Evolutionary conservation across 2,797 vertebrate species (phyloP).

Genomic region (Peromyscus attwateri): DNA sequence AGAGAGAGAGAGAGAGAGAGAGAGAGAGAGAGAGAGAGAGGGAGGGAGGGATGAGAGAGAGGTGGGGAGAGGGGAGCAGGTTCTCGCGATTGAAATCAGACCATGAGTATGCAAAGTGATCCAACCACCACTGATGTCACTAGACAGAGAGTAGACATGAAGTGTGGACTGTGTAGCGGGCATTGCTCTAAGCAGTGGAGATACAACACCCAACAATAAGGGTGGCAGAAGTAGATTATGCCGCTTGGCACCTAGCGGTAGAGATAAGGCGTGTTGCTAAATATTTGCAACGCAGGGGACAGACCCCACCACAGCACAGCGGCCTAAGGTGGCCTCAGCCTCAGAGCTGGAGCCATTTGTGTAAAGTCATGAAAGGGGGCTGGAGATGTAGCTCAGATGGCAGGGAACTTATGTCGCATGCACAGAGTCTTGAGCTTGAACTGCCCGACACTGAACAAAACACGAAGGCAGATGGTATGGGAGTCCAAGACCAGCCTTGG

Average conservation of each 20-base stretch:
- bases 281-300: not conserved
- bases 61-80: too few species aligned
- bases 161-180: not conserved
- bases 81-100: not conserved
- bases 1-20: too few species aligned
- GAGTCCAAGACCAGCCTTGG: not conserved
- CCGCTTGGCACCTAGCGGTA: not conserved
- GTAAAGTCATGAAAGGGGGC: not conserved
- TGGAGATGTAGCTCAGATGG: not conserved
- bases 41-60: not conserved
- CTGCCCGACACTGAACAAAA: too few species aligned
- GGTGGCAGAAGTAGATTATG: not conserved
- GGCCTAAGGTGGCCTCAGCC: not conserved
- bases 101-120: not conserved
- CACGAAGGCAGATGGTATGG: not conserved
- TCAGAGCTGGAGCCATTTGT: not conserved
- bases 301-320: not conserved
- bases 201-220: fast-evolving
- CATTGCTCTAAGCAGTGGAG: not conserved
- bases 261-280: not conserved
- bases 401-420: not conserved
- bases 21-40: not conserved
- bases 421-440: not conserved
- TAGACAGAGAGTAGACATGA: not conserved
- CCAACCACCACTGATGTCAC: too few species aligned